Conservation (phyloP, 2,113 vertebrate genomes). For the Salvelinus alpinus region DNA sequence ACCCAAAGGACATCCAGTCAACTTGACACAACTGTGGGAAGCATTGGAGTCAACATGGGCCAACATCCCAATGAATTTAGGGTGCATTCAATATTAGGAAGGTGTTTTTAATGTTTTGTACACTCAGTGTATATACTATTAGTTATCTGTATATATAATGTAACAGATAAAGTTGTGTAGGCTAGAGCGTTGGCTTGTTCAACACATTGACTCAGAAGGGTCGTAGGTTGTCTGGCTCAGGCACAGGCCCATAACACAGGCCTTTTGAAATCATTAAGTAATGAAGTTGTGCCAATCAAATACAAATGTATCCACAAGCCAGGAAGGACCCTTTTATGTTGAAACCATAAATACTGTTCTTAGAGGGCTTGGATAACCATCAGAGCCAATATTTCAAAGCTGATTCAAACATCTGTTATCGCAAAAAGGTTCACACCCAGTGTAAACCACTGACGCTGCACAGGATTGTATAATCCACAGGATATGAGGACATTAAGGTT, state of each 20-base stretch:
- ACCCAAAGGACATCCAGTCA: too few relatives aligned
- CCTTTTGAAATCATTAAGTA: conserved; percentile 74
- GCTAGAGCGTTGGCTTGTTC: conserved; percentile 52
- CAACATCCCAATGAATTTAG: too few relatives aligned
- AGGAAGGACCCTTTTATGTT: conserved; percentile 59
- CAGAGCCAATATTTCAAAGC: conserved; percentile 65
- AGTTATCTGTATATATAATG: conserved; percentile 29
- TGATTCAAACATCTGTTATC: conserved; percentile 66
- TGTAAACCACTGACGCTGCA: conserved; percentile 38
- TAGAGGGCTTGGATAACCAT: conserved; percentile 58
- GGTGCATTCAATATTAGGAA: not conserved
- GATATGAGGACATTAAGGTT: conserved; percentile 36
- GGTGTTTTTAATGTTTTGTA: conserved; percentile 2
- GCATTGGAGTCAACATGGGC: too few relatives aligned
- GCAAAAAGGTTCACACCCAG: conserved; percentile 25
- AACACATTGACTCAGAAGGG: conserved; percentile 67
- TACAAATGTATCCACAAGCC: conserved; percentile 67
- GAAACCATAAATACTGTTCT: conserved; percentile 59
- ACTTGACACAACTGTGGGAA: too few relatives aligned
- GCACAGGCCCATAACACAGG: conserved; percentile 61
- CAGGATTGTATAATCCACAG: conserved; percentile 39
- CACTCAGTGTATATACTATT: not conserved
- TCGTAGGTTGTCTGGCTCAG: conserved; percentile 62
- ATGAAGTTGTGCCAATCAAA: conserved; percentile 75
- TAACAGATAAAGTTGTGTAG: conserved; percentile 39